These are phyloP conservation scores for Pelvicachromis taeniatus DNA, from an alignment of 2,113 vertebrate genomes.

Conservation along the genomic window DNA sequence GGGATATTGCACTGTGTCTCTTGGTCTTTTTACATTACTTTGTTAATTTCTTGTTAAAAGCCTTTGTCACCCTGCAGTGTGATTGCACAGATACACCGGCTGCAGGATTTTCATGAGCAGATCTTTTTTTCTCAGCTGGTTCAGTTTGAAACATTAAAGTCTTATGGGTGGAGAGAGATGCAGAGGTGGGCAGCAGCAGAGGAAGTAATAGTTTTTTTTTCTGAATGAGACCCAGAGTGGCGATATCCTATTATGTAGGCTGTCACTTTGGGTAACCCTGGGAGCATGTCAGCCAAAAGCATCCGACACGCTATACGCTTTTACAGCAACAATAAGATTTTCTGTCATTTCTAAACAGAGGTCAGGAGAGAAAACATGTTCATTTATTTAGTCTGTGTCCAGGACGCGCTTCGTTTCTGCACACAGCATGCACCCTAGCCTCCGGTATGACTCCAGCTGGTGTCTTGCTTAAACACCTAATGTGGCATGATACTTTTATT, in stretches of 20 bases:
- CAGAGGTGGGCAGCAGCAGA: not conserved
- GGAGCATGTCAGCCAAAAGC: conserved; percentile 14
- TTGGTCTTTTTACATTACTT: conserved; percentile 49
- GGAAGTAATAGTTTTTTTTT: conserved; percentile 29
- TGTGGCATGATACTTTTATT: not conserved
- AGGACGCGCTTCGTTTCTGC: not conserved
- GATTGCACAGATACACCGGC: conserved; percentile 4
- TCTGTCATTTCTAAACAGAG: conserved; percentile 13
- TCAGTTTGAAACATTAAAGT: conserved; percentile 13
- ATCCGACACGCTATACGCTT: conserved; percentile 17
- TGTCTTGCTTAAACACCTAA: not conserved
- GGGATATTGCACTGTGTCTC: conserved; percentile 28
- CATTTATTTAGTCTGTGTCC: not conserved
- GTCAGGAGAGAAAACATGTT: conserved; percentile 24
- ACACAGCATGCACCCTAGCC: not conserved
- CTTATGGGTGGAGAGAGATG: conserved; percentile 20
- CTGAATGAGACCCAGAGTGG: conserved; percentile 26
- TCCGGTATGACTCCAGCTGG: not conserved
- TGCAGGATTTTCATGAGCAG: conserved; percentile 33
- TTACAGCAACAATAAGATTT: conserved; percentile 28
- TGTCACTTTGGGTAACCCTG: conserved; percentile 49
- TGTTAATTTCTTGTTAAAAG: conserved; percentile 49
- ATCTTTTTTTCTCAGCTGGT: not conserved
- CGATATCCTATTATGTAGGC: conserved; percentile 55
- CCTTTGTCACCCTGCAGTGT: conserved; percentile 10